Conservation (phyloP, 2,113 vertebrate genomes). For the Zeus faber region DNA sequence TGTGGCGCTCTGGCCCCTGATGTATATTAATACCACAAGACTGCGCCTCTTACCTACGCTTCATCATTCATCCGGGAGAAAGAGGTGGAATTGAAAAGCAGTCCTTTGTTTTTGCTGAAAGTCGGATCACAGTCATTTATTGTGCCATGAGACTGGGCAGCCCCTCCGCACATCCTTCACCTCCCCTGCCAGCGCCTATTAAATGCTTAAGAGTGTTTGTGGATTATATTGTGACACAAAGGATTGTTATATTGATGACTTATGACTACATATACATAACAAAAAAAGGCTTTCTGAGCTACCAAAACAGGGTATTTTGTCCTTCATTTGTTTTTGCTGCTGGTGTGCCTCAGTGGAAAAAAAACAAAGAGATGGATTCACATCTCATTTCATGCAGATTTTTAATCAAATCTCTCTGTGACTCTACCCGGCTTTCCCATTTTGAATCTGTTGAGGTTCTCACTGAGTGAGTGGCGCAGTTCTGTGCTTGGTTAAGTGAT, state of each 20-base stretch:
- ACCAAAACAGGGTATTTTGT: too few relatives aligned
- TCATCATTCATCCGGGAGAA: conserved; percentile 63
- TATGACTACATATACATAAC: not conserved
- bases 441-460: conserved; percentile 48
- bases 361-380: conserved; percentile 42
- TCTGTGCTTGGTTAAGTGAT: conserved; percentile 62
- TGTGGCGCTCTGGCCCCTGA: conserved; percentile 54
- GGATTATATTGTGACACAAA: conserved; percentile 13
- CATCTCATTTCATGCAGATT: conserved; percentile 62
- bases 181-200: conserved; percentile 43
- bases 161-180: conserved; percentile 35
- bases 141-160: conserved; percentile 50
- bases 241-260: not conserved
- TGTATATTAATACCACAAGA: conserved; percentile 70
- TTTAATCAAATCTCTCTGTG: conserved; percentile 61
- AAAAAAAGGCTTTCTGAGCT: too few relatives aligned
- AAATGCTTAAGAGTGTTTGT: conserved; percentile 30
- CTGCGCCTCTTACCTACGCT: conserved; percentile 54
- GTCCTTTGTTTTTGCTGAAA: conserved; percentile 64
- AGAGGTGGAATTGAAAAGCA: conserved; percentile 67
- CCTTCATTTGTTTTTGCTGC: not conserved
- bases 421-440: conserved; percentile 49
- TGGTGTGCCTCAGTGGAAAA: too few relatives aligned
- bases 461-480: conserved; percentile 61
- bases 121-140: conserved; percentile 62